Base-by-base conservation (phyloP, 2,113 vertebrate species). In the Hemibagrus wyckioides region DNA sequence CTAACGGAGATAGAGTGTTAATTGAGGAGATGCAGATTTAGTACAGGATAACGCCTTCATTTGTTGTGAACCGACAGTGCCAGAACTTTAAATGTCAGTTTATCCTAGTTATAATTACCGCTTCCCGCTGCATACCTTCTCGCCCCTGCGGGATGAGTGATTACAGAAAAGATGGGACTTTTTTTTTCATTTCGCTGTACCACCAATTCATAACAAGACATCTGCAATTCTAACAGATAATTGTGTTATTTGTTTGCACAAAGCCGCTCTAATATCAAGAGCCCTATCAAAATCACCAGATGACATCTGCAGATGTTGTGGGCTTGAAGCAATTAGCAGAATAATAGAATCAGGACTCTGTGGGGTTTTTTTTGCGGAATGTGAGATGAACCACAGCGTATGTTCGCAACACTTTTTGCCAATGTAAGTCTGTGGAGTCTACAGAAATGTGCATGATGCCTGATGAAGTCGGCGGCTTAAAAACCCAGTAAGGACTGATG, bases 241-340 rank as follows among this genome's bases (percentile, higher is more conserved):
- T 65, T 57, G 33, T 39, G 75, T 80, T 54, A 71, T 57, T 80
- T 39, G 71, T 52, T 86, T 52, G 57, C 73, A 71, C 50, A 33
- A 48, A 77, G 21, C 25, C 39, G 61, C 25, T 80, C 30, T 80
- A 73, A 73, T 83, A 69, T 41, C 19, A 28, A 69, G 61, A 77
- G n/a, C 39, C 33, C 36, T 80, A 59, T 80, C 73, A 85, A 50
- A 17, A 14, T 15, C 15, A 71, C n/a, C 30, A 23, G 81, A 79
- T 86, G 44, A 57, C 48, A 83, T 79, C 25, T n/a, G 44, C 61
- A 85, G 69, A 67, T 63, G 76, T 14, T 84, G 56, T 59, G 48
- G 30, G 54, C 6, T 83, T 56, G 57, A 83, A 73, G 59, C 69
- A 65, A 88, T 86, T 88, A 80, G 11, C 39, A 56, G 83, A 63